phyloP scores from a whole-genome alignment of 2,797 vertebrate species.

The Sebastes dallii region DNA sequence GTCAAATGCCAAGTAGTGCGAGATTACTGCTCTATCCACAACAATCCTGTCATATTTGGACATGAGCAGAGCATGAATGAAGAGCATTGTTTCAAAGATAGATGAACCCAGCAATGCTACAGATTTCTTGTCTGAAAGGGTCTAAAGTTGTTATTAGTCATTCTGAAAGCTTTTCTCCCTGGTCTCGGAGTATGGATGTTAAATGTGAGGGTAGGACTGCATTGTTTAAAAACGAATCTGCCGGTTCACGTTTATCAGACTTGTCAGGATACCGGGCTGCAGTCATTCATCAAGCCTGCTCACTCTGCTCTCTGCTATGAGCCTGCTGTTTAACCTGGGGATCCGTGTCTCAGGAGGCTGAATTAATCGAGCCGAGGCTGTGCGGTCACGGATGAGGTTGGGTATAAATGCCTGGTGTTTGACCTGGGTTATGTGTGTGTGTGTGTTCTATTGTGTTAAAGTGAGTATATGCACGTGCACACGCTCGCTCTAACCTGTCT shows the following conservation, averaged over 20 bases:
- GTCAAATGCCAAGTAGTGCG: constrained; percentile 9
- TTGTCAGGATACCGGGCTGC: constrained; percentile 57
- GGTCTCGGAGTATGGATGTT: constrained; percentile 57
- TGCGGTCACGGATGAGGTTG: constrained; percentile 61
- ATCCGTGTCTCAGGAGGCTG: constrained; percentile 64
- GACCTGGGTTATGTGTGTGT: constrained; percentile 33
- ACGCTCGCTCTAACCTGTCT: constrained; percentile 25
- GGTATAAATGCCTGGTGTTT: constrained; percentile 63
- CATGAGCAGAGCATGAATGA: constrained; percentile 23
- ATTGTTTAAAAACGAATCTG: constrained; percentile 73
- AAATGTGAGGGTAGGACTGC: constrained; percentile 61
- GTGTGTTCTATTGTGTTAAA: constrained; percentile 38
- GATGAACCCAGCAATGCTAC: constrained; percentile 41
- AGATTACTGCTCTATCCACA: constrained; percentile 10
- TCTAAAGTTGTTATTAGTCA: constrained; percentile 62
- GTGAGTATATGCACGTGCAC: neutral
- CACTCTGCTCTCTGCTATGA: constrained; percentile 50
- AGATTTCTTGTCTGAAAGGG: constrained; percentile 48
- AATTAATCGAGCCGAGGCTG: constrained; percentile 66
- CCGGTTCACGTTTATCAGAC: constrained; percentile 72
- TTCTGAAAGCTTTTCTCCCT: constrained; percentile 48
- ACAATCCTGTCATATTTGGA: constrained; percentile 32
- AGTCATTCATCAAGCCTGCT: constrained; percentile 69
- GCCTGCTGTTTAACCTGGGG: constrained; percentile 70
- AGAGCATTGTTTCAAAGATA: constrained; percentile 48